A percentile compares a stretch with the other conserved stretches of the same genome.
These are phyloP conservation scores for Zaprionus vittiger DNA, from an alignment of 1,140 invertebrate species.

Conservation along the genomic window DNA sequence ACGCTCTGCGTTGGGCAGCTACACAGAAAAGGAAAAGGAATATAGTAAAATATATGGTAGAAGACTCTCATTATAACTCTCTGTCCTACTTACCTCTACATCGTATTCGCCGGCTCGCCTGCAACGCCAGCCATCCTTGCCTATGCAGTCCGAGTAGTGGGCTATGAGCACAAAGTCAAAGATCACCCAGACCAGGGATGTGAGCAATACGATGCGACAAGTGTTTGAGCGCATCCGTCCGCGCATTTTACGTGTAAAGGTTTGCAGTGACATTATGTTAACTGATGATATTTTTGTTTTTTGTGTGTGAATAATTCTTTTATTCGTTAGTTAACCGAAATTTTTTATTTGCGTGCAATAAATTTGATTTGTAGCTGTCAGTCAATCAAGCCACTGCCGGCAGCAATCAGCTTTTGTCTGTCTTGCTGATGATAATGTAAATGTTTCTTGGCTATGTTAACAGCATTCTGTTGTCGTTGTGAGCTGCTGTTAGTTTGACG, in stretches of 20 bases:
- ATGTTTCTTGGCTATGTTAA: slow-evolving; percentile 37
- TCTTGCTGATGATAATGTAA: slow-evolving; percentile 19
- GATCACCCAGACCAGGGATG: slow-evolving; percentile 97
- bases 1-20: slow-evolving; percentile 76
- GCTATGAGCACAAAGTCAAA: slow-evolving; percentile 96
- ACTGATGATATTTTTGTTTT: slow-evolving; percentile 23
- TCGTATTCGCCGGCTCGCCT: slow-evolving; percentile 85
- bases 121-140: slow-evolving; percentile 89
- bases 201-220: slow-evolving; percentile 96
- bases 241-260: slow-evolving; percentile 89
- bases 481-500: slow-evolving; percentile 26
- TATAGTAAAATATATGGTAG: background rate
- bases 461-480: slow-evolving; percentile 33
- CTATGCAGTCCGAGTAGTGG: slow-evolving; percentile 96
- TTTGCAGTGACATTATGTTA: slow-evolving; percentile 72
- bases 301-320: slow-evolving; percentile 4
- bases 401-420: slow-evolving; percentile 48
- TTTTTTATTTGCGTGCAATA: slow-evolving; percentile 24
- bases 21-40: background rate
- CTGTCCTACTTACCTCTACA: slow-evolving; percentile 83
- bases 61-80: too few species aligned
- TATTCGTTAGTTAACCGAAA: slow-evolving; percentile 1
- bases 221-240: slow-evolving; percentile 95
- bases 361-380: slow-evolving; percentile 47
- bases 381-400: slow-evolving; percentile 26